phyloP scores from a whole-genome alignment of 2,113 vertebrate species.

The Ptilorrhoa leucosticta region DNA sequence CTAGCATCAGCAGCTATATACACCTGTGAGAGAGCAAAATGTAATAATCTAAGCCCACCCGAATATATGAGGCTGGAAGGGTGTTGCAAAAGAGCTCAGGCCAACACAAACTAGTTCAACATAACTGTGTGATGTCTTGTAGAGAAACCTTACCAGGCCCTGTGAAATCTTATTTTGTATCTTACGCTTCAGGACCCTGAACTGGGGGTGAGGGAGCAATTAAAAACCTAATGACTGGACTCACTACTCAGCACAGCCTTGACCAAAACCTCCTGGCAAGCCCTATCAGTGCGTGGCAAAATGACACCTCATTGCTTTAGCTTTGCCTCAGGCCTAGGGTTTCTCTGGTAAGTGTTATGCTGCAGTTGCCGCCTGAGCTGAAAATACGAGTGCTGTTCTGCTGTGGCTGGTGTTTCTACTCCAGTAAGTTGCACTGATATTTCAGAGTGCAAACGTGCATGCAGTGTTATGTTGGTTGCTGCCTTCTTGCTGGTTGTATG shows the following conservation, averaged over 20 bases:
- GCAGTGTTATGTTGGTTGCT: neutral
- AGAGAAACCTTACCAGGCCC: neutral
- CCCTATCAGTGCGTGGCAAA: neutral
- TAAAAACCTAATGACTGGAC: neutral
- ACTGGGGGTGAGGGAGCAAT: neutral
- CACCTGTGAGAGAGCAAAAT: neutral
- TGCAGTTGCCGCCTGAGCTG: neutral
- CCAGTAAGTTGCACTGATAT: neutral
- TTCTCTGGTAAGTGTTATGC: neutral
- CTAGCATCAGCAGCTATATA: neutral
- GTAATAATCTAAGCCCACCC: neutral
- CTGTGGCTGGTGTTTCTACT: neutral
- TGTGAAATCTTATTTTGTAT: neutral
- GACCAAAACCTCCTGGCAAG: neutral
- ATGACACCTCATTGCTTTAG: neutral
- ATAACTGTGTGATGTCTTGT: neutral
- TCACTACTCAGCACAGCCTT: neutral
- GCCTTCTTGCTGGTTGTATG: neutral
- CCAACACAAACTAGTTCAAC: neutral
- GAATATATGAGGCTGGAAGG: neutral
- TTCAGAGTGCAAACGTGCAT: accelerated
- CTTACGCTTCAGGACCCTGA: neutral
- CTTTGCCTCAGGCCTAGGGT: neutral
- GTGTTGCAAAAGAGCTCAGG: neutral
- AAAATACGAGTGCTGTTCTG: neutral